Evolutionary conservation across 2,113 vertebrate genomes (phyloP), one percentile per base, ranked within the genome.

Genomic region (Rhadina sibilatrix): DNA sequence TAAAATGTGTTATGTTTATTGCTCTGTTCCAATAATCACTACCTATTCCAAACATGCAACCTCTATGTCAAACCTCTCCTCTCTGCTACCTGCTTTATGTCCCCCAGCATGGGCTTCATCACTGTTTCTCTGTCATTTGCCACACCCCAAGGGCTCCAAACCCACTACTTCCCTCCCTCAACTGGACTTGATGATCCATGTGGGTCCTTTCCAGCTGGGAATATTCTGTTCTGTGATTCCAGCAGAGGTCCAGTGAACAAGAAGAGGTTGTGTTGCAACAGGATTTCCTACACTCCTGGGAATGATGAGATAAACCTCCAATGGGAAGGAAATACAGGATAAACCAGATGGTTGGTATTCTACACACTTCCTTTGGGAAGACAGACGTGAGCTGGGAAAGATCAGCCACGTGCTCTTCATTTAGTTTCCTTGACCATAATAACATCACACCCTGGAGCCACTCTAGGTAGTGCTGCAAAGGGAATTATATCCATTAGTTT

Each of bases 401-500:
- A 52, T 49, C 49, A 66, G 21, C 18, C 65, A 16, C 1, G 0
- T 7, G 28, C n/a, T 59, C 28, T 35, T 83, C 2, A 1, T 49
- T n/a, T 74, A 5, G 0, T 44, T 69, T 61, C 56, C 13, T 2
- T 25, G 33, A 22, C 46, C 33, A 5, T 33, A 61, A 61, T 10
- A 68, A 37, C 33, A 20, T 61, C 3, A 8, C 25, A 37, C 8
- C 12, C 10, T 5, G 18, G 66, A 87, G 57, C 56, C 5, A 2
- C 24, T 25, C 46, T 4, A 30, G 27, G 53, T 24, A 30, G 46
- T 6, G 2, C 37, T 35, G 70, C 52, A 44, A 49, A 60, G 22
- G 0, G 0, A 65, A 38, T 18, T 7, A 3, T 30, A 30, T 11
- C 0, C 1, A 10, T 42, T 20, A 10, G 40, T 44, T 80, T 91